These are phyloP conservation scores for Gymnopithys bicolor DNA, from an alignment of 2,797 vertebrate species.

Conservation along the genomic window DNA sequence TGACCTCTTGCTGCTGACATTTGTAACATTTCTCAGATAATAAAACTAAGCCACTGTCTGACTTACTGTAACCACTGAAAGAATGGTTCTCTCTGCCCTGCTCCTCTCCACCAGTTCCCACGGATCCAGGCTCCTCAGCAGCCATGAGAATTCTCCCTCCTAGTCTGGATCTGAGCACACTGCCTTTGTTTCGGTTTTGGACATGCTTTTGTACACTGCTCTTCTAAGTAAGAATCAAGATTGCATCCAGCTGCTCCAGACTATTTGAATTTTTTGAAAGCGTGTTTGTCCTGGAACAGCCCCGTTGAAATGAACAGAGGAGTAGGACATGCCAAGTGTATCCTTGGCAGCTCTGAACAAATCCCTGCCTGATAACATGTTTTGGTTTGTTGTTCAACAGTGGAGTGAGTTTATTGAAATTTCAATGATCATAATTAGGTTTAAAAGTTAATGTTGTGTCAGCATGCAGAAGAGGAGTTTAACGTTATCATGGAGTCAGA, in stretches of 20 bases:
- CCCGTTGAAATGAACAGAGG: background rate
- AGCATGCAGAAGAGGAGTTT: background rate
- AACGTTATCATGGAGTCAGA: background rate
- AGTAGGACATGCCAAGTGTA: constrained; percentile 18
- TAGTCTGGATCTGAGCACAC: background rate
- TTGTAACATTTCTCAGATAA: background rate
- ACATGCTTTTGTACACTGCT: background rate
- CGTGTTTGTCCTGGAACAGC: constrained; percentile 33
- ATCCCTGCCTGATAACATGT: constrained; percentile 29
- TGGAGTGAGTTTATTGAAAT: constrained; percentile 16
- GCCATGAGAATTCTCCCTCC: background rate
- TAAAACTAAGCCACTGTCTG: background rate
- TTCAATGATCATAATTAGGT: constrained; percentile 23
- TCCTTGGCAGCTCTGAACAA: constrained; percentile 36
- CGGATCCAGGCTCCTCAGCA: background rate
- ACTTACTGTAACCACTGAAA: background rate
- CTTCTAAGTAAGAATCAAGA: constrained; percentile 21
- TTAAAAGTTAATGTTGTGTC: background rate
- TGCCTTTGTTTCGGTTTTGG: background rate
- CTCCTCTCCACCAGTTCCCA: background rate
- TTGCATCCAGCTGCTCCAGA: constrained; percentile 52
- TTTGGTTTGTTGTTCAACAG: constrained; percentile 39
- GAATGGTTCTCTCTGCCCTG: background rate
- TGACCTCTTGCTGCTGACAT: background rate
- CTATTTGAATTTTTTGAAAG: constrained; percentile 36